These are phyloP conservation scores for Ceyx melanurus DNA, from an alignment of 2,113 vertebrate genomes.

Conservation along the genomic window DNA sequence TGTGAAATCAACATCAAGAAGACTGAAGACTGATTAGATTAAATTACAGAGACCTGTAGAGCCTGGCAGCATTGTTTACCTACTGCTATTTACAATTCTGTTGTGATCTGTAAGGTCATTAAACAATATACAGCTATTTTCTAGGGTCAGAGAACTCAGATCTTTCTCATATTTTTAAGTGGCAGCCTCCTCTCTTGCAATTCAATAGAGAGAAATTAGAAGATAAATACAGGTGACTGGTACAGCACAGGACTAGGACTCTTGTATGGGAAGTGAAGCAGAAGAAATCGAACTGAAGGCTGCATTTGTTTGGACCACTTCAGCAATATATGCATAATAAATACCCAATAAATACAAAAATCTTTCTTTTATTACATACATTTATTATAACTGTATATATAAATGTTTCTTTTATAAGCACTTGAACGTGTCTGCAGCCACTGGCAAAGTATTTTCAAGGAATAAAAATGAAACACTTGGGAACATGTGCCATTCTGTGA, in stretches of 20 bases:
- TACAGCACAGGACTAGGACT: not conserved
- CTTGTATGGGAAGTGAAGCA: not conserved
- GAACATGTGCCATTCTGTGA: not conserved
- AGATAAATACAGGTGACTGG: not conserved
- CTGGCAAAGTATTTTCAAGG: not conserved
- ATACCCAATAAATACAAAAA: not conserved
- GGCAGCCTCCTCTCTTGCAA: not conserved
- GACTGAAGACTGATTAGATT: conserved; percentile 7
- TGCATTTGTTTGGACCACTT: not conserved
- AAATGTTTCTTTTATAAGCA: not conserved
- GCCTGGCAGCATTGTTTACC: not conserved
- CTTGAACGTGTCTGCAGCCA: not conserved
- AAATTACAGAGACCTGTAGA: not conserved
- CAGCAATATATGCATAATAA: not conserved
- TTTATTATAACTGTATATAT: not conserved
- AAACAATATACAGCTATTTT: conserved; percentile 45
- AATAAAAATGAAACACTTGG: not conserved
- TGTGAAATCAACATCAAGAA: not conserved
- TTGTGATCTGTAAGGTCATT: not conserved
- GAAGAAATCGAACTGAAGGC: not conserved
- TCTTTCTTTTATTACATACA: not conserved
- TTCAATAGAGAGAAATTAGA: not conserved
- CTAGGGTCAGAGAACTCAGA: not conserved
- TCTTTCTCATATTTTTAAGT: not conserved
- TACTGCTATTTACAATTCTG: not conserved